Evolutionary conservation across 2,113 vertebrate species (phyloP).

Genomic region (Excalfactoria chinensis): DNA sequence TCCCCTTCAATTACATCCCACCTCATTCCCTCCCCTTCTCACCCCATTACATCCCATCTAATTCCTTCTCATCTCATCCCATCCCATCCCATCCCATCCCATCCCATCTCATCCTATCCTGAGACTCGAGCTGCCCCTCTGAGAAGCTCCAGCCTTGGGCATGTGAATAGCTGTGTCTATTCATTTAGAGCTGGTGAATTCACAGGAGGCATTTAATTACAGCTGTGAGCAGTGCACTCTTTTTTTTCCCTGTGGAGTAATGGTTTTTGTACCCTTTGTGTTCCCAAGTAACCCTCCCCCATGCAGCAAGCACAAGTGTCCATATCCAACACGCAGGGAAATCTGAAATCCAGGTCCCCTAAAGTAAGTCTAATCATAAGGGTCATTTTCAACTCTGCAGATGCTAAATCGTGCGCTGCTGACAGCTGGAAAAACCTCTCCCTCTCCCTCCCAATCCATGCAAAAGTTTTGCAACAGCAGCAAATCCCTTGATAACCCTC

Average conservation of each 20-base stretch:
- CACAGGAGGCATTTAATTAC: neutral
- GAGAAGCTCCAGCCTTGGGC: neutral
- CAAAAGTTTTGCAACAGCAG: conserved; percentile 71
- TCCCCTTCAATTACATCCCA: no score
- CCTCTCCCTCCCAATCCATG: conserved; percentile 53
- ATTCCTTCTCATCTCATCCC: no score
- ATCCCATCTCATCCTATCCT: neutral
- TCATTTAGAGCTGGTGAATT: neutral
- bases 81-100: no score
- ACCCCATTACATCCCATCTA: no score
- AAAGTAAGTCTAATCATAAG: conserved; percentile 43
- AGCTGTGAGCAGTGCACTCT: accelerated
- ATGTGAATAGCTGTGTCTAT: neutral
- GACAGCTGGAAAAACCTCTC: conserved; percentile 67
- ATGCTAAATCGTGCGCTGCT: conserved; percentile 71
- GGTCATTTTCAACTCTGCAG: conserved; percentile 68
- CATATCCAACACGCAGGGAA: neutral
- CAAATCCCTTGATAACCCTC: conserved; percentile 71
- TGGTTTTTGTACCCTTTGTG: neutral
- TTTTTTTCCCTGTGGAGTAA: neutral
- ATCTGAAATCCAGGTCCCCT: conserved; percentile 38
- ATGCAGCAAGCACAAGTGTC: neutral
- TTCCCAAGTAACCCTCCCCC: neutral
- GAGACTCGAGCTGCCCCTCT: neutral
- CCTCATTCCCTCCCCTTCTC: no score